Base-by-base conservation (phyloP, 2,113 vertebrate genomes). In the Spea multiplicata region DNA sequence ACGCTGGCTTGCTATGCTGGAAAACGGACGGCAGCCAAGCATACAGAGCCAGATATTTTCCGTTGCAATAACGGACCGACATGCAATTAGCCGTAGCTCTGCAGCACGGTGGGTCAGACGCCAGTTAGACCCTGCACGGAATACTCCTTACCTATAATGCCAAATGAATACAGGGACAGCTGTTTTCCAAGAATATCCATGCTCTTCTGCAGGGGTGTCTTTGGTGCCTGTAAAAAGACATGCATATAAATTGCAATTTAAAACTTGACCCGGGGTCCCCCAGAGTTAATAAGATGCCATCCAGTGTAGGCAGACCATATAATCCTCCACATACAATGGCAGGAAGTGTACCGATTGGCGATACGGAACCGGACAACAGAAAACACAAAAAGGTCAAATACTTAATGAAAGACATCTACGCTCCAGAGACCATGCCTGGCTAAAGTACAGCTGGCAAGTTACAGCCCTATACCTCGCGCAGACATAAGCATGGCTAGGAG, bases 121-220 rank as follows among this genome's bases (percentile, higher is more conserved):
- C 59, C 44, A 3, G 46, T 16, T 1, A 12, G 45, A 13, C 46
- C 8, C 9, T 8, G 14, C 13, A 10, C 10, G 30, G 44, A 55
- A 44, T 3, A 9, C 49, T 72, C 83, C 89, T 89, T 91, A 96
- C 97, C 97, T 83, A 99, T 99, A 88, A 99, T 99, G 84, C 94
- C 91, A 83, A 99, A 97, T 67, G 97, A 99, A 81, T 99, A 99
- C 66, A 99, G 92, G 2, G 97, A 99, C 55, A 99, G 95, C 81
- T 99, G 97, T 81, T 99, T 98, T 71, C 97, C 97, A 80, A 99
- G 88, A 64, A 97, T 94, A 88, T 99, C 97, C 97, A 99, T 99
- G 89, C 96, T 98, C 90, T 98, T 98, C 91, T 99, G 97, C 45
- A 99, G 81, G 6, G 97, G 97, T 1, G 97, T 99, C 86, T 99